Conservation (phyloP, 1,140 invertebrate genomes). For the Patella vulgata region DNA sequence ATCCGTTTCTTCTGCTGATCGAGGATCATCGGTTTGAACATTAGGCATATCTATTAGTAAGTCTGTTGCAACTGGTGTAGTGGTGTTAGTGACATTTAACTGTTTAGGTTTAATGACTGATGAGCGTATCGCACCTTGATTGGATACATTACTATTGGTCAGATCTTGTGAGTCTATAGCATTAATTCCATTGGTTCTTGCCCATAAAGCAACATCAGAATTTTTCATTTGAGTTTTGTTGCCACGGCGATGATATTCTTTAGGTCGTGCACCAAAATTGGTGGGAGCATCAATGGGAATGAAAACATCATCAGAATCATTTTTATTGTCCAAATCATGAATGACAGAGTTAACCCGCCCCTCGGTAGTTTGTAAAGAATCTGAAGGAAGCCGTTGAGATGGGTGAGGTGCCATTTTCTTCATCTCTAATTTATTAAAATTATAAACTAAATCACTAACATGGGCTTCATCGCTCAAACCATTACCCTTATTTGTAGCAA, state of each 20-base stretch:
- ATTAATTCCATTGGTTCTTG: not conserved
- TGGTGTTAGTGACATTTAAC: not conserved
- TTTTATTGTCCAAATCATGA: constrained; percentile 6
- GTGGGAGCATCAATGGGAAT: no score
- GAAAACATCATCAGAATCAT: not conserved
- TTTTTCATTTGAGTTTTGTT: not conserved
- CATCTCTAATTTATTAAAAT: not conserved
- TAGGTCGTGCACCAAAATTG: constrained; percentile 9
- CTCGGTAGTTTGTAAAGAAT: constrained; percentile 24
- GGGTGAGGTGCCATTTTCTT: not conserved
- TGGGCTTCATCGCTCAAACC: not conserved
- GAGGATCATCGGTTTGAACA: constrained; percentile 20
- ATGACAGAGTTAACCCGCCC: constrained; percentile 14
- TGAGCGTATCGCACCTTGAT: constrained; percentile 3
- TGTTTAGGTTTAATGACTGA: not conserved
- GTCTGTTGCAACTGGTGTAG: no score
- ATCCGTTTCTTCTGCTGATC: constrained; percentile 26
- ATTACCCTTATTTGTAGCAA: not conserved
- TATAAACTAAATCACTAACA: not conserved
- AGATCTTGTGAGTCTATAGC: not conserved
- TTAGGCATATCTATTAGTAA: no score
- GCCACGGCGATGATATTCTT: not conserved
- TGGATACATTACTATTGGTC: not conserved
- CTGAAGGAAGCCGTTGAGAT: constrained; percentile 6
- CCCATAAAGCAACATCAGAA: constrained; percentile 5